Evolutionary conservation across 2,888 invertebrate genomes (phyloP), one percentile per base, ranked within the genome.

Genomic region (Drosophila tripunctata): DNA sequence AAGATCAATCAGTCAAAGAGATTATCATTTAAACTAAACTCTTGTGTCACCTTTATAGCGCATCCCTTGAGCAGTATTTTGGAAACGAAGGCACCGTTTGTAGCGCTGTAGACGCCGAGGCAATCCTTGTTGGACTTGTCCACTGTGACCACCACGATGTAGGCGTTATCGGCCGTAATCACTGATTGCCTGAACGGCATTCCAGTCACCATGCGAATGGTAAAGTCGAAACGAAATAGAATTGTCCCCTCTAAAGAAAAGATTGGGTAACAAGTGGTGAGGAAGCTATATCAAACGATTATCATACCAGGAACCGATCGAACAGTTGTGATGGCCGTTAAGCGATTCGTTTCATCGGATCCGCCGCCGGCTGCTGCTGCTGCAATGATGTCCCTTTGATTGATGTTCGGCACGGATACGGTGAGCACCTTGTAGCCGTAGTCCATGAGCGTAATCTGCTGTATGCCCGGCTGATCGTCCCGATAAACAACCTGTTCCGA

Each of bases 41-140:
- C 1, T 1, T 7, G 3, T 7, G 4, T 12, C 1, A 94, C 94
- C 90, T 94, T 95, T 56, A 93, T 93, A 17, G 91, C 90, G 67
- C 93, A 93, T 6, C 91, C 91, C 79, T 92, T 92, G 1, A 93
- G 84, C 10, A 92, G 77, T 55, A 93, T 92, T 74, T 92, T 92
- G 8, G 93, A 91, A 3, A 93, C 88, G 4, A 90, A 90, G 10
- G 93, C 93, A 0, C 98, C 98, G 38, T 94, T 96, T 67, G 94
- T 94, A 0, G 96, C 95, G 82, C 95, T 96, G 89, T 96, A 96
- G 0, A 98, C 95, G 55, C 95, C 95, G 1, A 98, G 92, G 55
- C 96, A 96, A 89, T 98, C 98, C 69, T 95, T 93, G 44, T 94
- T 95, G 0, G 94, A 93, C 86, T 96, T 96, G 84, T 98, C 98